Conservation (phyloP, 2,888 invertebrate species). For the Leptinotarsa haldemani region DNA sequence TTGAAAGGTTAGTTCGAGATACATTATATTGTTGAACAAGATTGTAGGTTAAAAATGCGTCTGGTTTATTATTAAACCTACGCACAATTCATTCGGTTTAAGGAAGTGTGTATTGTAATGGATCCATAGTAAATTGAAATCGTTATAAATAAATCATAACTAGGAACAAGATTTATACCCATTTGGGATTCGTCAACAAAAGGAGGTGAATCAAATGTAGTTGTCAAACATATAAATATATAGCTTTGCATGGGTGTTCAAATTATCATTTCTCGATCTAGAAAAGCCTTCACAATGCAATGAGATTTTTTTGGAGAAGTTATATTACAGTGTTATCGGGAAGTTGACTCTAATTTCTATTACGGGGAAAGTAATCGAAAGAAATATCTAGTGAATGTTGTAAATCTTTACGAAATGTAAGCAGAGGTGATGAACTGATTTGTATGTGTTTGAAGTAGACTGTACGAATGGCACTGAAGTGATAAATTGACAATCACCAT, state of each 20-base stretch:
- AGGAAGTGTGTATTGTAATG: slow-evolving; percentile 20
- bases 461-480: no score
- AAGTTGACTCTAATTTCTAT: no score
- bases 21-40: slow-evolving; percentile 24
- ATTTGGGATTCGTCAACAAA: slow-evolving; percentile 3
- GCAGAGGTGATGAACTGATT: no score
- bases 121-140: slow-evolving; percentile 15
- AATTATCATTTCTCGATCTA: background rate
- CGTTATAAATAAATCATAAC: slow-evolving; percentile 15
- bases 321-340: no score
- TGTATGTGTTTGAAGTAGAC: no score
- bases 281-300: background rate
- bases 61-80: slow-evolving; percentile 30
- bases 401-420: no score
- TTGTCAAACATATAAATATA: slow-evolving; percentile 6
- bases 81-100: slow-evolving; percentile 23
- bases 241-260: background rate
- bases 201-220: slow-evolving; percentile 7
- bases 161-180: slow-evolving; percentile 3
- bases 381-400: no score
- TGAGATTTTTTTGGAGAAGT: no score
- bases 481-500: no score
- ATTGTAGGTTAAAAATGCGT: slow-evolving; percentile 28
- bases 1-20: slow-evolving; percentile 27
- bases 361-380: no score